Percentiles rank a stretch among this genome's conserved stretches.
Conservation (phyloP, 1,140 invertebrate genomes). For the Drosophila equinoxialis region DNA sequence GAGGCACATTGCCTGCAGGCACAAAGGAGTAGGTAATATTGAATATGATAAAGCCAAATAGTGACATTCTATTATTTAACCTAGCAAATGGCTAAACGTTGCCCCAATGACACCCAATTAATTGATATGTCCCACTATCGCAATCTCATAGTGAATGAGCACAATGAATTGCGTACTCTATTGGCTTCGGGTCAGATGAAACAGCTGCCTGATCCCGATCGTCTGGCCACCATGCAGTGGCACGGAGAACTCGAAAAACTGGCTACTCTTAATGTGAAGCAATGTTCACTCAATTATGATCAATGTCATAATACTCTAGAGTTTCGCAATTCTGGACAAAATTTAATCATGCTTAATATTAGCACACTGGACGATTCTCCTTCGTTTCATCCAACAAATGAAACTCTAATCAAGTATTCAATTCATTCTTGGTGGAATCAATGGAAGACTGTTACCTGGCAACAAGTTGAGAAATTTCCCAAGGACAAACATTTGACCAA, state of each 20-base stretch:
- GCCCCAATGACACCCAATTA: slow-evolving; percentile 30
- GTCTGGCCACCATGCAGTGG: slow-evolving; percentile 64
- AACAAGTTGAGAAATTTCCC: slow-evolving; percentile 44
- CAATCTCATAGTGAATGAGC: slow-evolving; percentile 39
- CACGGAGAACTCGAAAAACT: slow-evolving; percentile 44
- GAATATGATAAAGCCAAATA: neutral
- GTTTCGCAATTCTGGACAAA: slow-evolving; percentile 57
- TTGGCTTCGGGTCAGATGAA: slow-evolving; percentile 48
- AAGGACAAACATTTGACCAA: slow-evolving; percentile 43
- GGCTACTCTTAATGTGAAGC: slow-evolving; percentile 56
- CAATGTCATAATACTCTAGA: slow-evolving; percentile 55
- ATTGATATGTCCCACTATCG: slow-evolving; percentile 44
- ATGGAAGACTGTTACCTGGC: slow-evolving; percentile 31
- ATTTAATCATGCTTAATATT: slow-evolving; percentile 39
- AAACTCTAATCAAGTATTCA: slow-evolving; percentile 35
- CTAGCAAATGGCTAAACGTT: slow-evolving; percentile 36
- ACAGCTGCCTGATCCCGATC: slow-evolving; percentile 40
- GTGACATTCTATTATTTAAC: no score
- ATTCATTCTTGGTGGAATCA: slow-evolving; percentile 61
- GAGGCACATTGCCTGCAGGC: slow-evolving; percentile 59
- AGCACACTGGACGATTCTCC: neutral
- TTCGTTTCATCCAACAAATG: slow-evolving; percentile 8
- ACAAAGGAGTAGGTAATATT: slow-evolving; percentile 52
- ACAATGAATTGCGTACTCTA: slow-evolving; percentile 51
- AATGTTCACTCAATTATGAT: slow-evolving; percentile 46